Evolutionary conservation across 2,797 vertebrate genomes (phyloP).

Genomic region (Myotis myotis): DNA sequence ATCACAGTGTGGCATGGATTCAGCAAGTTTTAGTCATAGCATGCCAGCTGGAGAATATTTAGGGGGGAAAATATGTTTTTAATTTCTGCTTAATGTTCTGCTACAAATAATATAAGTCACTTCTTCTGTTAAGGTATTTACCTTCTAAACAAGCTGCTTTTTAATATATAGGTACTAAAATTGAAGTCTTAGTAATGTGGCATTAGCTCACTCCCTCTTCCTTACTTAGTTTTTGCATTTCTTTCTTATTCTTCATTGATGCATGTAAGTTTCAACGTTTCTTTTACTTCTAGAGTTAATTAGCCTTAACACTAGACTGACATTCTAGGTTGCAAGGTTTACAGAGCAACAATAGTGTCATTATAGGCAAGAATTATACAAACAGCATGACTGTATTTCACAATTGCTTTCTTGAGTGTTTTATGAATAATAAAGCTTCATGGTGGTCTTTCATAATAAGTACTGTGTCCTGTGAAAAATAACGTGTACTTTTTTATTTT

Average conservation of each 20-base stretch:
- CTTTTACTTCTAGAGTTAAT: slow-evolving; percentile 69
- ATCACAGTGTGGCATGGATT: slow-evolving; percentile 80
- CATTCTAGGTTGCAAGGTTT: slow-evolving; percentile 70
- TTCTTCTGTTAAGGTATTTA: slow-evolving; percentile 79
- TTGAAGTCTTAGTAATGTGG: slow-evolving; percentile 32
- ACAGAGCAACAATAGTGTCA: slow-evolving; percentile 76
- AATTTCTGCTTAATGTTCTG: slow-evolving; percentile 87
- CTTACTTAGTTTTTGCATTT: slow-evolving; percentile 64
- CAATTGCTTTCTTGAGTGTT: slow-evolving; percentile 70
- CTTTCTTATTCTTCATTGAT: slow-evolving; percentile 69
- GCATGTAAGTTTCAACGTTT: slow-evolving; percentile 58
- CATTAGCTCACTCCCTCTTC: slow-evolving; percentile 16
- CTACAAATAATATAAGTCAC: slow-evolving; percentile 80
- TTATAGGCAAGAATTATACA: slow-evolving; percentile 79
- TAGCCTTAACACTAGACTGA: slow-evolving; percentile 71
- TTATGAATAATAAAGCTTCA: slow-evolving; percentile 69
- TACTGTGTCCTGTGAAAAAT: slow-evolving; percentile 77
- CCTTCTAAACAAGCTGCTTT: slow-evolving; percentile 64
- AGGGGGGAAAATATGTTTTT: slow-evolving; percentile 76
- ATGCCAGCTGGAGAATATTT: slow-evolving; percentile 84
- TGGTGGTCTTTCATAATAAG: slow-evolving; percentile 74
- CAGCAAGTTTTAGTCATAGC: slow-evolving; percentile 81
- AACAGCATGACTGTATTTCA: slow-evolving; percentile 63
- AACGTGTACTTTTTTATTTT: slow-evolving; percentile 79
- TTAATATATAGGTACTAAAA: slow-evolving; percentile 23